Evolutionary conservation across 2,797 vertebrate species (phyloP).

Genomic region (Lepus oiostolus): DNA sequence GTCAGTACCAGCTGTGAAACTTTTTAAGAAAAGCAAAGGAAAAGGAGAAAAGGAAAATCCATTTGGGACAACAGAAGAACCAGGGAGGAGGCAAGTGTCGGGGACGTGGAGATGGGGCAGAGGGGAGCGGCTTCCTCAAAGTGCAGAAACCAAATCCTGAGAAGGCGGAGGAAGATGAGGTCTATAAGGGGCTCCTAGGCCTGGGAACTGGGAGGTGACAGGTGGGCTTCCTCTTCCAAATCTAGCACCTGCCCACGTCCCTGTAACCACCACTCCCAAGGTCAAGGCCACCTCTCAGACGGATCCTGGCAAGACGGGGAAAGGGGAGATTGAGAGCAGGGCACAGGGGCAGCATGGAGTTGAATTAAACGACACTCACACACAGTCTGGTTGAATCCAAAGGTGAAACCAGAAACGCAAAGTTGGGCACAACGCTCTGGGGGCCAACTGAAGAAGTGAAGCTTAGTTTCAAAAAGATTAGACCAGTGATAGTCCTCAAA

Average conservation of each 20-base stretch:
- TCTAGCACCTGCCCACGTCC: neutral
- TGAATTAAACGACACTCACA: neutral
- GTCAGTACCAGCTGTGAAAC: neutral
- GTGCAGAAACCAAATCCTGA: too few species aligned
- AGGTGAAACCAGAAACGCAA: slow-evolving; percentile 44
- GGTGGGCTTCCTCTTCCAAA: neutral
- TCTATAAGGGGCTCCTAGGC: neutral
- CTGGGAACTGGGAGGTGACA: neutral
- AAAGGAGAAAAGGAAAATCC: neutral
- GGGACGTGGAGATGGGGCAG: too few species aligned
- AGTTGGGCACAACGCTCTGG: neutral
- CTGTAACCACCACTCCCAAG: neutral
- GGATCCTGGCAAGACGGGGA: neutral
- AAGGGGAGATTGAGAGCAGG: neutral
- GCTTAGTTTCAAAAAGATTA: slow-evolving; percentile 10
- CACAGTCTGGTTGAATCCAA: neutral
- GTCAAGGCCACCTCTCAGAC: neutral
- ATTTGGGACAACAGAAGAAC: neutral
- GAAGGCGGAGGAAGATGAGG: neutral
- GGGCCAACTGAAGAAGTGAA: slow-evolving; percentile 7
- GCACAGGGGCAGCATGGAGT: neutral
- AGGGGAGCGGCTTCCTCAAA: neutral
- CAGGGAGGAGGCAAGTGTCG: neutral
- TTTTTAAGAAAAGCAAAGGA: neutral
- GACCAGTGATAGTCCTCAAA: neutral